Conservation (phyloP, 2,113 vertebrate species). For the Pedetes capensis region DNA sequence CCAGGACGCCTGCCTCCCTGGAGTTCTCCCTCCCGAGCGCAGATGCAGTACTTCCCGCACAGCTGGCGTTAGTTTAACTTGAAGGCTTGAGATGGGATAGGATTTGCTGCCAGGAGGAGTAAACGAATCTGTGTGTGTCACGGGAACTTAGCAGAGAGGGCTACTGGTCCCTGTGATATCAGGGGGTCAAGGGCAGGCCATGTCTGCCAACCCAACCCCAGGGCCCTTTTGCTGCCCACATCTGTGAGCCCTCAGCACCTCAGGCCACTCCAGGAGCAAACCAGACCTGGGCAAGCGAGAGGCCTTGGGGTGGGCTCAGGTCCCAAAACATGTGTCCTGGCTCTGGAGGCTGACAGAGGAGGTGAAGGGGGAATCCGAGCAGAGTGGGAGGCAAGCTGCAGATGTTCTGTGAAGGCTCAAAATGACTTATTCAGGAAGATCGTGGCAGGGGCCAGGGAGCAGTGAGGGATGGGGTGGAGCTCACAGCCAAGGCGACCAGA, state of each 20-base stretch:
- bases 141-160: not conserved
- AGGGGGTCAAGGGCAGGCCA: not conserved
- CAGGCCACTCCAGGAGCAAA: not conserved
- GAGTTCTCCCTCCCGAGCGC: not conserved
- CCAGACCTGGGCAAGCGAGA: not conserved
- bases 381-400: not conserved
- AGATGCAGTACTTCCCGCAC: not conserved
- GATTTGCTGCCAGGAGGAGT: not conserved
- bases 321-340: not conserved
- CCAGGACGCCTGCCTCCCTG: not conserved
- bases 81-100: not conserved
- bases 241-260: not conserved
- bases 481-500: not conserved
- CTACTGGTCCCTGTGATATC: not conserved
- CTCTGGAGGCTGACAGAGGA: not conserved
- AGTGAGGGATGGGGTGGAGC: not conserved
- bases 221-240: too few relatives aligned
- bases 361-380: not conserved
- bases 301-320: not conserved
- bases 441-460: not conserved
- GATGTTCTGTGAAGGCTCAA: not conserved
- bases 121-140: not conserved
- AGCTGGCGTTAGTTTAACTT: not conserved
- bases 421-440: not conserved
- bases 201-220: not conserved